phyloP scores from a whole-genome alignment of 2,113 vertebrate species.

The Macheiramphus alcinus region DNA sequence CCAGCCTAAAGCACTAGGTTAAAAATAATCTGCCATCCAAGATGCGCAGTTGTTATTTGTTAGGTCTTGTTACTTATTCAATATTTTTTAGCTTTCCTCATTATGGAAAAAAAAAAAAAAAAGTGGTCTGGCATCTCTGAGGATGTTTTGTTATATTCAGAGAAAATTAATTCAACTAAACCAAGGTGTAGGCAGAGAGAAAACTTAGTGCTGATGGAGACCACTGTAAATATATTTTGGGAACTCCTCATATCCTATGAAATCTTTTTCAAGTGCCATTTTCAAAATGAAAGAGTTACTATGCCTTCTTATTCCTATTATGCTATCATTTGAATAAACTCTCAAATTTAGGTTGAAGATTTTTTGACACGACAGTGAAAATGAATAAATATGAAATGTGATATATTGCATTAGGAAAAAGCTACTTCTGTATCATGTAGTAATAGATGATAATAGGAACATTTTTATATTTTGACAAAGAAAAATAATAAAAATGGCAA shows the following conservation, averaged over 20 bases:
- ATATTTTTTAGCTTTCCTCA: background rate
- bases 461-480: background rate
- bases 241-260: background rate
- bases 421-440: background rate
- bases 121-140: background rate
- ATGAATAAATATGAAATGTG: background rate
- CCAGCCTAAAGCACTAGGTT: background rate
- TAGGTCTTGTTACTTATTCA: background rate
- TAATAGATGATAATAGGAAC: background rate
- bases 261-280: background rate
- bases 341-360: background rate
- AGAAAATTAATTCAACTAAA: background rate
- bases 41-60: background rate
- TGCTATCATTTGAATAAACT: background rate
- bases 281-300: background rate
- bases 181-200: background rate
- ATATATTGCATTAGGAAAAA: background rate
- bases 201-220: background rate
- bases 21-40: background rate
- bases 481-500: background rate
- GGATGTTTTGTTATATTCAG: background rate
- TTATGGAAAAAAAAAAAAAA: background rate
- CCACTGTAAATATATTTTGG: background rate
- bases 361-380: background rate
- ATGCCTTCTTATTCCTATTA: background rate